Evolutionary conservation across 2,888 invertebrate species (phyloP).

Genomic region (Monopis laevigella): DNA sequence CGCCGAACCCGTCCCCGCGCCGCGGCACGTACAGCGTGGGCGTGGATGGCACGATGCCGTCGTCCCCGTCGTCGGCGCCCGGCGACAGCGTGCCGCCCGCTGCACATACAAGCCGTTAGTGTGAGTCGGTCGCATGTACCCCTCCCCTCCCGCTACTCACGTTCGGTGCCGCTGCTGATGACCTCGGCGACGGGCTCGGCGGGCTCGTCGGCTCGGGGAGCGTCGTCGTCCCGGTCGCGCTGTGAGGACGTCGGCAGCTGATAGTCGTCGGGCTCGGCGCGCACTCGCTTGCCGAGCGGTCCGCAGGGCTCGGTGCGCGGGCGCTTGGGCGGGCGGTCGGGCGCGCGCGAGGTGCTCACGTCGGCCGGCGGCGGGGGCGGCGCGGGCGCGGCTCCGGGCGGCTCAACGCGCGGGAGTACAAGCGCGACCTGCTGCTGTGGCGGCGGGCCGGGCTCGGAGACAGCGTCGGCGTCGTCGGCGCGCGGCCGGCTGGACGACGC

Average conservation of each 20-base stretch:
- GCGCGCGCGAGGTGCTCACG: slow-evolving; percentile 38
- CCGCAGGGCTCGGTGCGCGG: slow-evolving; percentile 39
- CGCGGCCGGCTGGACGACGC: slow-evolving; percentile 77
- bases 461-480: slow-evolving; percentile 35
- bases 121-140: slow-evolving; percentile 38
- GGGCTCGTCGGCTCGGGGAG: slow-evolving; percentile 77
- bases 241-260: slow-evolving; percentile 89
- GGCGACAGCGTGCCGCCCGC: slow-evolving; percentile 48
- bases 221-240: slow-evolving; percentile 85
- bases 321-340: slow-evolving; percentile 48
- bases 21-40: slow-evolving; percentile 86
- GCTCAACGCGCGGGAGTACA: slow-evolving; percentile 16
- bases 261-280: slow-evolving; percentile 74
- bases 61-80: slow-evolving; percentile 55
- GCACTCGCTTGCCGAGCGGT: slow-evolving; percentile 57
- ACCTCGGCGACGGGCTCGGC: slow-evolving; percentile 71
- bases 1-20: slow-evolving; percentile 87
- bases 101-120: slow-evolving; percentile 60
- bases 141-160: slow-evolving; percentile 48
- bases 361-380: slow-evolving; percentile 31
- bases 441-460: slow-evolving; percentile 67
- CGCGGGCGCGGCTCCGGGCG: slow-evolving; percentile 27
- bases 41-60: slow-evolving; percentile 87
- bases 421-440: slow-evolving; percentile 71
- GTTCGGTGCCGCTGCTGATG: slow-evolving; percentile 80